Percentiles rank a stretch among this genome's conserved stretches.
Evolutionary conservation across 2,888 invertebrate species (phyloP).

Genomic region (Baronia brevicornis): DNA sequence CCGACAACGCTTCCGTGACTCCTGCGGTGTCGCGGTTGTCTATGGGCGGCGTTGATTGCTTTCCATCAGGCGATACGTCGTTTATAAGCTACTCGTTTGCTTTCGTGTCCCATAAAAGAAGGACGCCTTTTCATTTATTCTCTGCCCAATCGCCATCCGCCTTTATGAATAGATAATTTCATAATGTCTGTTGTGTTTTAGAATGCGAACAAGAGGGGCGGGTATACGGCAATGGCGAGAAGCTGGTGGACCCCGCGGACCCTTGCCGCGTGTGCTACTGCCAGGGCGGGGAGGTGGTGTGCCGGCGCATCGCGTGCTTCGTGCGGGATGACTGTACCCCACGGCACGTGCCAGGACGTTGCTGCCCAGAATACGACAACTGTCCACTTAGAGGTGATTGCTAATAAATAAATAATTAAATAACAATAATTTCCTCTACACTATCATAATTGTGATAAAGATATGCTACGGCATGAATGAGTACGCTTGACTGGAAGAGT

Average conservation of each 20-base stretch:
- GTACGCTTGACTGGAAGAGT: too few relatives aligned
- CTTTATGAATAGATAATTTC: neutral
- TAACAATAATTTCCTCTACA: too few relatives aligned
- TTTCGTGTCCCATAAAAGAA: too few relatives aligned
- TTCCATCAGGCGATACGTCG: too few relatives aligned
- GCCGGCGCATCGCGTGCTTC: conserved; percentile 85
- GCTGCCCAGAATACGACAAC: conserved; percentile 88
- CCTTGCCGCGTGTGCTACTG: conserved; percentile 89
- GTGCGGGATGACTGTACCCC: conserved; percentile 85
- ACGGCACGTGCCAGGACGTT: conserved; percentile 81
- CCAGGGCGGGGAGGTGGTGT: conserved; percentile 86
- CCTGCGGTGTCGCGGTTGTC: too few relatives aligned
- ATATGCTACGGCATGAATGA: too few relatives aligned
- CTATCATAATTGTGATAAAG: too few relatives aligned
- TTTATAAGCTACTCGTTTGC: too few relatives aligned
- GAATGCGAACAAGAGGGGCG: conserved; percentile 86
- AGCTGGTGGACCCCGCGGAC: conserved; percentile 80
- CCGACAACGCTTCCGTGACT: too few relatives aligned
- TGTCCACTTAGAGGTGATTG: conserved; percentile 82
- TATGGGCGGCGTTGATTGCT: too few relatives aligned
- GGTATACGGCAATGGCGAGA: conserved; percentile 85
- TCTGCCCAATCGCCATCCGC: neutral
- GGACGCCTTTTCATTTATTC: too few relatives aligned
- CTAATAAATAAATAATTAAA: too few relatives aligned
- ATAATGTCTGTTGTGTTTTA: conserved; percentile 42